A percentile compares a stretch with the other conserved stretches of the same genome.
phyloP scores from a whole-genome alignment of 2,888 invertebrate species.

The Altica lythri region DNA sequence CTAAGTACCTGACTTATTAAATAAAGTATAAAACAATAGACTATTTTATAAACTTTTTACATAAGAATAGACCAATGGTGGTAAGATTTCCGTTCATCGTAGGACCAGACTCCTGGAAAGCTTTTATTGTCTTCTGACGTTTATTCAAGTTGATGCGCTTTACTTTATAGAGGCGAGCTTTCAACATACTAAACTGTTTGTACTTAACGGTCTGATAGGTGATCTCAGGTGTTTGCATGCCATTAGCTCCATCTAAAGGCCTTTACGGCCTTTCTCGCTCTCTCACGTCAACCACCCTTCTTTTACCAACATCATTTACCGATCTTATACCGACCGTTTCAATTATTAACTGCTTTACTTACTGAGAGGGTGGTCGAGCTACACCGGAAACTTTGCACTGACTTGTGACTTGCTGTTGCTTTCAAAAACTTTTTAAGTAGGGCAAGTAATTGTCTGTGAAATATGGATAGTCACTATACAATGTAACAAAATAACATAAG shows the following conservation, averaged over 20 bases:
- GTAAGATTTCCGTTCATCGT: conserved; percentile 18
- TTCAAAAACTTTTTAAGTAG: too few relatives aligned
- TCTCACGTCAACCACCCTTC: conserved; percentile 30
- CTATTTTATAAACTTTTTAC: neutral
- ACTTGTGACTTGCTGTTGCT: too few relatives aligned
- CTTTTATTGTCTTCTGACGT: conserved; percentile 47
- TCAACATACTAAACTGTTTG: conserved; percentile 44
- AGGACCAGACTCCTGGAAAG: conserved; percentile 32
- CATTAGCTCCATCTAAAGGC: conserved; percentile 53
- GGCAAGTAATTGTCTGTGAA: too few relatives aligned
- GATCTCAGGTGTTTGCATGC: conserved; percentile 56
- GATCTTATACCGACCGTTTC: conserved; percentile 31
- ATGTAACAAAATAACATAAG: too few relatives aligned
- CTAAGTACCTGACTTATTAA: too few relatives aligned
- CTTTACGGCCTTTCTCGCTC: conserved; percentile 32
- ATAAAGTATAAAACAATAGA: too few relatives aligned
- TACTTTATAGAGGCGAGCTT: conserved; percentile 53
- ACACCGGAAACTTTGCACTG: neutral
- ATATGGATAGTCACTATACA: too few relatives aligned
- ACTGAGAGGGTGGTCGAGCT: neutral
- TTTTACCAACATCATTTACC: conserved; percentile 27
- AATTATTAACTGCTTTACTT: conserved; percentile 35
- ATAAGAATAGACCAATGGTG: conserved; percentile 18
- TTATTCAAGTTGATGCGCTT: conserved; percentile 55
- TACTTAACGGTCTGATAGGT: conserved; percentile 54